Evolutionary conservation across 2,797 vertebrate species (phyloP).

Genomic region (Valencia hispanica): DNA sequence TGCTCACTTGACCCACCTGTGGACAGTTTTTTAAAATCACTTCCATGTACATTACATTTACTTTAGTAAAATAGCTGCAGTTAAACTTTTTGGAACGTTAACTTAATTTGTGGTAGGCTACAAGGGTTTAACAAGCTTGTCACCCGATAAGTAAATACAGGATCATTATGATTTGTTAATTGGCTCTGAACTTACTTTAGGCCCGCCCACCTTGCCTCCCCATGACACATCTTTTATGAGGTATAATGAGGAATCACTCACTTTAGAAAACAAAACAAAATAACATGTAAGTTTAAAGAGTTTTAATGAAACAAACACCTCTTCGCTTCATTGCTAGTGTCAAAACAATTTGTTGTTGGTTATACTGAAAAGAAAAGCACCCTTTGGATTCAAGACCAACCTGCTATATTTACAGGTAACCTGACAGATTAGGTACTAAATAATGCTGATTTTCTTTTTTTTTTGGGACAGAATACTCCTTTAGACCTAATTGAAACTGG

Average conservation of each 20-base stretch:
- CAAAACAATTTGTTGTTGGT: not conserved
- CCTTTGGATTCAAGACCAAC: too few relatives aligned
- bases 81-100: not conserved
- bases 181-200: not conserved
- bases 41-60: too few relatives aligned
- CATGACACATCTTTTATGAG: not conserved
- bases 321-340: not conserved
- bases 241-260: not conserved
- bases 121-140: not conserved
- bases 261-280: not conserved
- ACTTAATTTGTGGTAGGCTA: not conserved
- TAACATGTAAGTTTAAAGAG: not conserved
- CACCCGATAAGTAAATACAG: not conserved
- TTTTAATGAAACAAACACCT: not conserved
- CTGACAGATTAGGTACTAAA: not conserved
- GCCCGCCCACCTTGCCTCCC: not conserved
- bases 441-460: not conserved
- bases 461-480: slow-evolving; percentile 84
- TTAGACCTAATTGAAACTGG: slow-evolving; percentile 93
- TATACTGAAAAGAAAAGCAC: not conserved
- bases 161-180: not conserved
- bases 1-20: not conserved
- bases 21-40: not conserved
- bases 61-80: not conserved
- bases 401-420: not conserved